Percentiles rank a stretch among this genome's conserved stretches.
These are phyloP conservation scores for Sclerodermus sp. DNA, from an alignment of 2,888 invertebrate species.

Conservation along the genomic window DNA sequence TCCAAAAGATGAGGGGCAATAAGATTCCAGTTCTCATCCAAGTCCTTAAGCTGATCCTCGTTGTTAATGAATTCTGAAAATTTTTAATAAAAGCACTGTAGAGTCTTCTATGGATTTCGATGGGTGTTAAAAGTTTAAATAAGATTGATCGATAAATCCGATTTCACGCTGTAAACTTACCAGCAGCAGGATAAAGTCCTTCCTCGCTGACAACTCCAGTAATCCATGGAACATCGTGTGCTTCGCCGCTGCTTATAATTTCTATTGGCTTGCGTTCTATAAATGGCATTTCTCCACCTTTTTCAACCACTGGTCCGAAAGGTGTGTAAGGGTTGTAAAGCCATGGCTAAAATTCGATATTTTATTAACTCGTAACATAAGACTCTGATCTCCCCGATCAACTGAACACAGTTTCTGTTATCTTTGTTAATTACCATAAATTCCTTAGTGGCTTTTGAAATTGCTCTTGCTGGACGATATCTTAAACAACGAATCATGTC, in stretches of 20 bases:
- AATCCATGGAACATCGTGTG: slow-evolving; percentile 72
- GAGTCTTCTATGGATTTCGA: too few species aligned
- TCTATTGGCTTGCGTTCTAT: slow-evolving; percentile 68
- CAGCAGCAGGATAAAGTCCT: slow-evolving; percentile 73
- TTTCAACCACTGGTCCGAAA: slow-evolving; percentile 74
- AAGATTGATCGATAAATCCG: too few species aligned
- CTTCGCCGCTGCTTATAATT: slow-evolving; percentile 64
- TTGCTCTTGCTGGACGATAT: slow-evolving; percentile 63
- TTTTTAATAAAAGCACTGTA: too few species aligned
- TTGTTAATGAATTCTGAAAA: slow-evolving; percentile 54
- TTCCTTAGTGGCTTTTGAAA: slow-evolving; percentile 64
- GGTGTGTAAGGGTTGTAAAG: slow-evolving; percentile 71
- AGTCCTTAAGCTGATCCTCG: slow-evolving; percentile 57
- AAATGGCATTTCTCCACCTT: slow-evolving; percentile 63
- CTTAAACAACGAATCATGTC: slow-evolving; percentile 69
- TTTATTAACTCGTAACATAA: background rate
- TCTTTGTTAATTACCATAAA: slow-evolving; percentile 59
- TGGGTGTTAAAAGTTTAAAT: too few species aligned
- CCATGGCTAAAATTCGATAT: slow-evolving; percentile 57
- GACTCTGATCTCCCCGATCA: background rate
- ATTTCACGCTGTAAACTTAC: slow-evolving; percentile 52
- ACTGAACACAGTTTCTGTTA: background rate
- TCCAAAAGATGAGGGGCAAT: slow-evolving; percentile 67
- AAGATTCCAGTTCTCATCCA: slow-evolving; percentile 64
- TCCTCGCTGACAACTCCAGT: slow-evolving; percentile 71